Base-by-base conservation (phyloP, 2,113 vertebrate species). In the Holacanthus passer region DNA sequence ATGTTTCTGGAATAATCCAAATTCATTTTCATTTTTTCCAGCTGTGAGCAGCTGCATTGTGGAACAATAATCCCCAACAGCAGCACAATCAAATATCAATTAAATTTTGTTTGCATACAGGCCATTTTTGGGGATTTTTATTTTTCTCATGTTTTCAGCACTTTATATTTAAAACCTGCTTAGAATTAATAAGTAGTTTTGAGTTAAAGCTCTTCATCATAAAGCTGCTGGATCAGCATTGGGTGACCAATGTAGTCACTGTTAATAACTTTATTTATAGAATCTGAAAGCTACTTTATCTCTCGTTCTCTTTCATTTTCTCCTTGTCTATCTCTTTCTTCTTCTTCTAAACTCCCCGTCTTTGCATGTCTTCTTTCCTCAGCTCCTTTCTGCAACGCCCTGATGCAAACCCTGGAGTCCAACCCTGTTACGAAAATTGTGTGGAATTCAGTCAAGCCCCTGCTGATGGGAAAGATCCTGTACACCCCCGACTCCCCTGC, bases 381-480 rank as follows among this genome's bases (percentile, higher is more conserved):
- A 99, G 98, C 97, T 41, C 95, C 96, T 0, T 99, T 99, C 95
- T 99, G 98, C 94, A 99, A 99, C 41, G 68, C 89, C 64, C 66
- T 99, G 92, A 98, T 98, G 95, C 95, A 97, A 94, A 97, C 81
- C 79, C 89, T 99, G 95, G 98, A 99, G 95, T 97, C 97, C 77
- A 98, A 97, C 87, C 96, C 97, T 67, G 83, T 98, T 86, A 98
- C 96, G 73, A 99, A 97, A 95, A 96, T 99, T 66, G 94, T 96
- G 73, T 99, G 98, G 98, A 97, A 91, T 90, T 95, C 97, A 62
- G 95, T 97, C 90, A 99, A 99, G 83, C 98, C 98, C 65, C 93
- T 99, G 89, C 92, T 99, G 91, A 99, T 99, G 97, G 98, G 98
- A 86, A 99, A 99, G 95, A 96, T 99, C 85, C 96, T 99, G 59